Evolutionary conservation across 2,113 vertebrate species (phyloP), one percentile per base, ranked within the genome.

Genomic region (Aramus guarauna): DNA sequence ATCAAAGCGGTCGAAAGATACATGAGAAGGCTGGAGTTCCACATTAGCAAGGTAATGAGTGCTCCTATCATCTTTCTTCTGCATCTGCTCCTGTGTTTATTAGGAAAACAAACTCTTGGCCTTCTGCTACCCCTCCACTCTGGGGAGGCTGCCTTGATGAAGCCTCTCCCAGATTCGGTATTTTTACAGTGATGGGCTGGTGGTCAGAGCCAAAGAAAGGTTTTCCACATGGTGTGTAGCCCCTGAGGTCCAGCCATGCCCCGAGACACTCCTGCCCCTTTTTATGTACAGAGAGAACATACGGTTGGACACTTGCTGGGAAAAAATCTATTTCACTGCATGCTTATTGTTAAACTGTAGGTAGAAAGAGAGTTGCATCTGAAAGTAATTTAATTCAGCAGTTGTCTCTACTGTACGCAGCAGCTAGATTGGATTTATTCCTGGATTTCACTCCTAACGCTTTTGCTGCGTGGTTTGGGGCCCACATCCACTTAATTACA

Each of bases 1-100:
- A 99, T 99, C 94, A 99, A 99, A 98, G 98, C 98, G 0, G 99
- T 99, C 2, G 99, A 99, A 95, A 97, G 99, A 91, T 99, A 99
- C 97, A 99, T 99, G 98, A 98, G 99, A 85, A 99, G 99, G 67
- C 98, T 99, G 97, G 99, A 99, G 98, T 99, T 99, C 96, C 99
- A 99, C 97, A 99, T 99, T 56, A 99, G 99, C 97, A 99, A 99
- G 99, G 99, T 99, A 98, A 98, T 5, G 15, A 52, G n/a, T 13
- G 5, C 58, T 92, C 85, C 86, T 78, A 50, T 91, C 74, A 52
- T 62, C 88, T 95, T 90, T 32, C 95, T 68, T 83, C 81, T 77
- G 56, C 62, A 58, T 89, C 85, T 58, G 88, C 74, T 71, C 27
- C 93, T 39, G 3, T 55, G 59, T 91, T 88, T 88, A 59, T 93